phyloP scores from a whole-genome alignment of 2,888 invertebrate genomes.

The Syrista parreyssii region DNA sequence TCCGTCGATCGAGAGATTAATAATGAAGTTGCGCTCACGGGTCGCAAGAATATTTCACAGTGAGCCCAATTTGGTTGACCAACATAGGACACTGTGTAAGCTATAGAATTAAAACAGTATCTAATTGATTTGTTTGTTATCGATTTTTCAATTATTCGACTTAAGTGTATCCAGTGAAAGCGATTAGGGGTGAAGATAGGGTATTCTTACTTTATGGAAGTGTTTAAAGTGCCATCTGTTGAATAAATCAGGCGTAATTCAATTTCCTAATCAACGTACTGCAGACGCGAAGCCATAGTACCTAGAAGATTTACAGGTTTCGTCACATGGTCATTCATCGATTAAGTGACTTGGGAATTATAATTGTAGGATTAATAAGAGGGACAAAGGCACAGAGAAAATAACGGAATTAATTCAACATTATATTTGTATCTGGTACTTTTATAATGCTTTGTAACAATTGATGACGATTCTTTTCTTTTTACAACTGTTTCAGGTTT shows the following conservation, averaged over 20 bases:
- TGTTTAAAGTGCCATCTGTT: neutral
- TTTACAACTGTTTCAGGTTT: slow-evolving; percentile 44
- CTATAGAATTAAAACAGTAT: neutral
- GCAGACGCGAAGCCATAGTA: neutral
- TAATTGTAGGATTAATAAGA: neutral
- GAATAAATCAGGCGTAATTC: neutral
- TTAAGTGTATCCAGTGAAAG: neutral
- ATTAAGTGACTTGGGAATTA: neutral
- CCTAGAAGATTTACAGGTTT: neutral
- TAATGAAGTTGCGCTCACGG: slow-evolving; percentile 13
- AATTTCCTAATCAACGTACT: neutral
- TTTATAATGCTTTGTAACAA: neutral
- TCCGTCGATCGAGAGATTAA: neutral
- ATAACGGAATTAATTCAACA: neutral
- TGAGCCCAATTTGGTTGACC: slow-evolving; percentile 7
- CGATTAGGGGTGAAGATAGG: neutral
- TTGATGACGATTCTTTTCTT: neutral
- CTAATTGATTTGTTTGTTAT: neutral
- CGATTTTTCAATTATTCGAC: neutral
- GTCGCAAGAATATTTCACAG: slow-evolving; percentile 10
- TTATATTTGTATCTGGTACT: neutral
- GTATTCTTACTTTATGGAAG: neutral
- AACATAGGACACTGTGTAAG: neutral
- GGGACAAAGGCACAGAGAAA: neutral
- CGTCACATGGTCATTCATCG: neutral